Conservation (phyloP, 2,888 invertebrate genomes). For the Bombyx huttoni region DNA sequence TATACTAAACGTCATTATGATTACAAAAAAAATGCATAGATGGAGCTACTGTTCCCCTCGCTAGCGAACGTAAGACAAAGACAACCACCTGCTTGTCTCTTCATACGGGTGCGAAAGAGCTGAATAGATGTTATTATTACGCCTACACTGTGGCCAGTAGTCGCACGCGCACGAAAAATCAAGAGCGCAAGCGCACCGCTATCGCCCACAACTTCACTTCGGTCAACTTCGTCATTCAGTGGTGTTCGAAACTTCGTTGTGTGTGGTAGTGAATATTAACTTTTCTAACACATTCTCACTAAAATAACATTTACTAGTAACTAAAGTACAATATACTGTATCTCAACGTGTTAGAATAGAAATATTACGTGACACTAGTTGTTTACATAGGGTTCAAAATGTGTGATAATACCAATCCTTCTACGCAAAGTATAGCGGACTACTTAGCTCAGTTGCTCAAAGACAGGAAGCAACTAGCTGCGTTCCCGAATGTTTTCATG, state of each 20-base stretch:
- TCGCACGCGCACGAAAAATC: constrained; percentile 67
- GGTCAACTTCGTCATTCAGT: constrained; percentile 68
- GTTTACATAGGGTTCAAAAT: constrained; percentile 57
- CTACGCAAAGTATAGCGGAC: constrained; percentile 98
- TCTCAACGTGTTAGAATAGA: constrained; percentile 54
- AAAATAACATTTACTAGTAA: constrained; percentile 66
- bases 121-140: constrained; percentile 50
- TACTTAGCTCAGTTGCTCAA: constrained; percentile 99
- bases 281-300: constrained; percentile 69
- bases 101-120: constrained; percentile 37
- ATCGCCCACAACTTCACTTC: constrained; percentile 71
- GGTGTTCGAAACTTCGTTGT: constrained; percentile 67
- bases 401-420: constrained; percentile 75
- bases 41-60: background rate
- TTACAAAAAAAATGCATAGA: background rate
- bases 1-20: background rate
- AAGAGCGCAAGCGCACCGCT: constrained; percentile 65
- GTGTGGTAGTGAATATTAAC: constrained; percentile 71
- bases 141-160: constrained; percentile 60
- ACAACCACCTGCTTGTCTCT: constrained; percentile 8
- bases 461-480: constrained; percentile 99
- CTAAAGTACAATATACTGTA: constrained; percentile 58
- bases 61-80: constrained; percentile 19
- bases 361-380: constrained; percentile 62
- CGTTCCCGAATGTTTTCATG: constrained; percentile 99